These are phyloP conservation scores for Drosophila nannoptera DNA, from an alignment of 1,140 invertebrate genomes.

Conservation along the genomic window DNA sequence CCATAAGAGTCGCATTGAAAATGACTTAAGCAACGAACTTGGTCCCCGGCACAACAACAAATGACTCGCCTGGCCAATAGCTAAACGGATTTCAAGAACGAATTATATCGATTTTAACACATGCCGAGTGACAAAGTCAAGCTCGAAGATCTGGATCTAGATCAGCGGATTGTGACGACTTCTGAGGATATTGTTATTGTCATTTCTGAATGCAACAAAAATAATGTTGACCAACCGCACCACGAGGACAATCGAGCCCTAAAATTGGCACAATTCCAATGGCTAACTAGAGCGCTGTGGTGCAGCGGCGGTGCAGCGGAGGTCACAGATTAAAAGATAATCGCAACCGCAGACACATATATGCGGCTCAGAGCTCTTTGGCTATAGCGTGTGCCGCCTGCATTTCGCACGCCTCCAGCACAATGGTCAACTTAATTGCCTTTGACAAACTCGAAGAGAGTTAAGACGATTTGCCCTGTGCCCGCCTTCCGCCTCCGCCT, in stretches of 20 bases:
- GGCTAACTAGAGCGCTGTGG: conserved; percentile 56
- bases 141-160: conserved; percentile 11
- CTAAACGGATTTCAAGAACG: conserved; percentile 2
- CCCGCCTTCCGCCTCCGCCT: conserved; percentile 38
- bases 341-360: conserved; percentile 2
- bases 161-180: conserved; percentile 18
- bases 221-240: conserved; percentile 45
- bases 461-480: conserved; percentile 50
- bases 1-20: no score
- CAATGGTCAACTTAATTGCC: conserved; percentile 58
- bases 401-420: conserved; percentile 58
- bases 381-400: conserved; percentile 1
- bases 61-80: conserved; percentile 7
- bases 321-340: conserved; percentile 9
- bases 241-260: conserved; percentile 31
- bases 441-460: conserved; percentile 55
- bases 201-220: conserved; percentile 10
- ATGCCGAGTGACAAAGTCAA: conserved; percentile 32
- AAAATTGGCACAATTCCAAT: conserved; percentile 61
- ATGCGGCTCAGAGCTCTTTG: neutral
- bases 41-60: neutral
- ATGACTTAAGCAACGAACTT: conserved; percentile 1
- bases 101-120: conserved; percentile 16
- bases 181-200: neutral
- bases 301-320: neutral